phyloP scores from a whole-genome alignment of 2,888 invertebrate species.

The Yponomeuta cagnagella region DNA sequence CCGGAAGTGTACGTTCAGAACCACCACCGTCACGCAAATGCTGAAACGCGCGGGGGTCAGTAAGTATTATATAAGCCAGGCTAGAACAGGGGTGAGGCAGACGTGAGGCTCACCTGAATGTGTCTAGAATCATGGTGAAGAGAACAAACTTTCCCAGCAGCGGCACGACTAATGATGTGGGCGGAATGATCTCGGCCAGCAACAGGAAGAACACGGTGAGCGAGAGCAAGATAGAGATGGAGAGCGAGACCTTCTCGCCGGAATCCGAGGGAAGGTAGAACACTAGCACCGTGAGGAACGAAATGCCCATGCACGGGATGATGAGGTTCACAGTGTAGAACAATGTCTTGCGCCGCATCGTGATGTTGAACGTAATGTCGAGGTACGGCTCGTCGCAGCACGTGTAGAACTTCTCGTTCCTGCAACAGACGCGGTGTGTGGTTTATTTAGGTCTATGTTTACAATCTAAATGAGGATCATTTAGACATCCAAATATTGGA shows the following conservation, averaged over 20 bases:
- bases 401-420: slow-evolving; percentile 95
- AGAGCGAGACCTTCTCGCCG: slow-evolving; percentile 97
- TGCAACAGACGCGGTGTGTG: slow-evolving; percentile 45
- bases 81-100: neutral
- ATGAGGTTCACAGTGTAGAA: slow-evolving; percentile 98
- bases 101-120: slow-evolving; percentile 82
- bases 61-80: neutral
- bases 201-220: slow-evolving; percentile 97
- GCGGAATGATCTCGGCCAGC: slow-evolving; percentile 77
- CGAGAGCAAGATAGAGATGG: slow-evolving; percentile 95
- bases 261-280: slow-evolving; percentile 98
- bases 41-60: slow-evolving; percentile 55
- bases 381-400: slow-evolving; percentile 98
- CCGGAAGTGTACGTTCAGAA: slow-evolving; percentile 98
- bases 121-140: slow-evolving; percentile 97
- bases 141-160: slow-evolving; percentile 95
- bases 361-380: slow-evolving; percentile 98
- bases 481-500: too few relatives aligned
- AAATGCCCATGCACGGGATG: slow-evolving; percentile 97
- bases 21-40: slow-evolving; percentile 96
- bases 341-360: slow-evolving; percentile 95
- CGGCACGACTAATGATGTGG: slow-evolving; percentile 94
- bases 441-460: too few relatives aligned
- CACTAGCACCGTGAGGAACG: slow-evolving; percentile 96
- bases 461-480: too few relatives aligned